phyloP scores from a whole-genome alignment of 92 coral and sea anemone genomes.

The Epizoanthus ramosus region DNA sequence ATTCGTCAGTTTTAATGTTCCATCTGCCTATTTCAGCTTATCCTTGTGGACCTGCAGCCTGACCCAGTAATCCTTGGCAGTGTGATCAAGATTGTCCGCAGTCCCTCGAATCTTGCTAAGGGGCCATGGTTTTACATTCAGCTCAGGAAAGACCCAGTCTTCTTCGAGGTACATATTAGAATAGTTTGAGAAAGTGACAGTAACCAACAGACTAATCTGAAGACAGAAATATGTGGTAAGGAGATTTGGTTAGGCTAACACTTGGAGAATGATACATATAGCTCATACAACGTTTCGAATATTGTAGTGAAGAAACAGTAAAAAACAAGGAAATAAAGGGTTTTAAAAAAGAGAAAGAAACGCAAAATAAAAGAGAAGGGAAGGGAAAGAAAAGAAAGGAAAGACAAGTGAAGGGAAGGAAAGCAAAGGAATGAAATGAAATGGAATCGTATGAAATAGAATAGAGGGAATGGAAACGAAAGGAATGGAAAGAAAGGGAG shows the following conservation, averaged over 20 bases:
- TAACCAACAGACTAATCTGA: neutral
- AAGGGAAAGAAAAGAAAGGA: no score
- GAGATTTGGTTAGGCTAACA: no score
- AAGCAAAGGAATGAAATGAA: no score
- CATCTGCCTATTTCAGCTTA: slow-evolving; percentile 50
- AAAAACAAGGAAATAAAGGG: no score
- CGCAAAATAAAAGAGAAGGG: no score
- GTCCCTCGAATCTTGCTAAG: slow-evolving; percentile 61
- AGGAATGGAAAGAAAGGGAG: neutral
- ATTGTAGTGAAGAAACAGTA: neutral
- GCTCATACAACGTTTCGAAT: no score
- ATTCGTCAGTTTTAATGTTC: neutral
- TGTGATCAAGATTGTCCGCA: slow-evolving; percentile 70
- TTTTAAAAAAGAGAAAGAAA: neutral
- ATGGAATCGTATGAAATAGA: no score
- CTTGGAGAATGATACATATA: no score
- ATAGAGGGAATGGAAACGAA: neutral
- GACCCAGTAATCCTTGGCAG: slow-evolving; percentile 80
- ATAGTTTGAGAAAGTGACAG: no score
- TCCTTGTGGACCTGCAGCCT: slow-evolving; percentile 75
- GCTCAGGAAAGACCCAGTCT: slow-evolving; percentile 74
- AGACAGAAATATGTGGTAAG: no score
- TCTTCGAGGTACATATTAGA: slow-evolving; percentile 64
- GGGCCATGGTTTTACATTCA: slow-evolving; percentile 92
- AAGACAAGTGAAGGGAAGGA: no score